phyloP scores from a whole-genome alignment of 2,797 vertebrate species.

The Sebastiscus tertius region DNA sequence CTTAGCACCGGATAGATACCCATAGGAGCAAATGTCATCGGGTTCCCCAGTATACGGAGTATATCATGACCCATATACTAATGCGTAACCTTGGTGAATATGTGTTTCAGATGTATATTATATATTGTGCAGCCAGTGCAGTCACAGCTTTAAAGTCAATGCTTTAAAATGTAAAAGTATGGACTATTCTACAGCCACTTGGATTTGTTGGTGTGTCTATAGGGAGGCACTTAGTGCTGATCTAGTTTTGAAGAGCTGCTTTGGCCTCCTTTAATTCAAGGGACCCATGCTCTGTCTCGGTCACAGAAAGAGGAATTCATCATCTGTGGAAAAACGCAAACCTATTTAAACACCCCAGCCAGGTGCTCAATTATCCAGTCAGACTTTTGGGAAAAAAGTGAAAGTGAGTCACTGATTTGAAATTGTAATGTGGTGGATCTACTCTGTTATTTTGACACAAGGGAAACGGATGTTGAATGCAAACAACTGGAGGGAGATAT shows the following conservation, averaged over 20 bases:
- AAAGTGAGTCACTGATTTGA: constrained; percentile 42
- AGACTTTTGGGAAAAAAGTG: constrained; percentile 40
- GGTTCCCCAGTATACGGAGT: background rate
- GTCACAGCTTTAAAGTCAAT: background rate
- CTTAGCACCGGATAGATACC: background rate
- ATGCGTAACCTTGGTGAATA: background rate
- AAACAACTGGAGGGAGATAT: constrained; percentile 12
- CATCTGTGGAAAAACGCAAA: constrained; percentile 67
- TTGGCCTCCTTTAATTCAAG: constrained; percentile 79
- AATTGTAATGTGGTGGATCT: constrained; percentile 36
- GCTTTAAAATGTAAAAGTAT: background rate
- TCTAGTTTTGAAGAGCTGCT: constrained; percentile 72
- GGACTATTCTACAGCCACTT: constrained; percentile 17
- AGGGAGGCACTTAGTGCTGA: constrained; percentile 74
- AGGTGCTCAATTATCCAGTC: constrained; percentile 61
- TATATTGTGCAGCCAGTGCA: background rate
- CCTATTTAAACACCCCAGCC: constrained; percentile 59
- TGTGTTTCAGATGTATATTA: background rate
- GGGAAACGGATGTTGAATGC: constrained; percentile 22
- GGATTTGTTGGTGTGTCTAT: constrained; percentile 55
- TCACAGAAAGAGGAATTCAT: constrained; percentile 71
- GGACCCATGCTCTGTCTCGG: constrained; percentile 60
- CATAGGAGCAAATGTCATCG: background rate
- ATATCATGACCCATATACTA: background rate
- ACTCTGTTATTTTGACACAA: constrained; percentile 17